Evolutionary conservation across 1,140 invertebrate genomes (phyloP), one percentile per base, ranked within the genome.

Genomic region (Macrotrachela quadricornifera): DNA sequence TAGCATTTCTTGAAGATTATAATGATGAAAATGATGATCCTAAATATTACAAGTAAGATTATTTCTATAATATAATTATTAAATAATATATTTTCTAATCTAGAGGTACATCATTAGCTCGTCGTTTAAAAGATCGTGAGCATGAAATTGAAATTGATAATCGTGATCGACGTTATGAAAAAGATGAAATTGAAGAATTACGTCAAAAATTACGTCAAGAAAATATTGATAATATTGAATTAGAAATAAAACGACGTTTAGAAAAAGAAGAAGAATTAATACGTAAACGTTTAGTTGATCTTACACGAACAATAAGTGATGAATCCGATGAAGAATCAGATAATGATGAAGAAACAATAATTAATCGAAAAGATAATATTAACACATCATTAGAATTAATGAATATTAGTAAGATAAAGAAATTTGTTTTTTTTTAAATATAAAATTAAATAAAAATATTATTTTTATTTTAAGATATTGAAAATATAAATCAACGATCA

Each of bases 1-100:
- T 91, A 68, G 86, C 96, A 73, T 96, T 96, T 66, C 75, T 96
- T 11, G 90, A 97, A 71, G 91, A 96, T 69, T 97, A 97, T 66
- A 88, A 95, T 68, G 91, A 97, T 68, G 86, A 95, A 70, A 74
- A 85, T 47, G 87, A 95, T 69, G 92, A 96, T 67, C 75, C 81
- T 30, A 94, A 94, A 67, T 96, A 85, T 73, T 96, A 94, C 71
- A 90, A 85, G 79, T 80, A 67, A 71, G 70, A 65, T 30, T 30
- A 4, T 30, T n/a, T n/a, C n/a, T 30, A 8, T 30, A 4, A 40
- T 52, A 18, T 10, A 39, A 54, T 50, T 44, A 14, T 42, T 37
- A 8, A 30, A 30, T 30, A 4, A 2, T 13, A 42, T 42, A 6
- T 40, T 56, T 44, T 50, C 46, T 57, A 58, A 65, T 68, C 36